Percentiles rank a stretch among this genome's conserved stretches.
Evolutionary conservation across 2,113 vertebrate species (phyloP).

Genomic region (Mystacornis crossleyi): DNA sequence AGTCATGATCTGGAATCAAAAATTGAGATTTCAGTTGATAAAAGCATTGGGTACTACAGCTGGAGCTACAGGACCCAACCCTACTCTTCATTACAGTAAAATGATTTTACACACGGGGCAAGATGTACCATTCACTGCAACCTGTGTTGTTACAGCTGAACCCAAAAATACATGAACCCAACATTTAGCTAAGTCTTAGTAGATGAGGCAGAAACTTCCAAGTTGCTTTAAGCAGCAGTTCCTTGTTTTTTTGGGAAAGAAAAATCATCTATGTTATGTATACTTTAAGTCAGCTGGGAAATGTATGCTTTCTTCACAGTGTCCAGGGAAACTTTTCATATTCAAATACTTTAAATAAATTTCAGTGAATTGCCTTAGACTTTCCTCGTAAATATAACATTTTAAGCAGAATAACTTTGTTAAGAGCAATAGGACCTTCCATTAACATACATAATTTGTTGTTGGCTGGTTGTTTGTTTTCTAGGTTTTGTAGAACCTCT

Average conservation of each 20-base stretch:
- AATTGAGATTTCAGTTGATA: not conserved
- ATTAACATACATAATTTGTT: not conserved
- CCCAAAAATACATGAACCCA: not conserved
- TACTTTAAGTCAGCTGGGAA: not conserved
- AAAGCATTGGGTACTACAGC: not conserved
- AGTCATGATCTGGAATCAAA: not conserved
- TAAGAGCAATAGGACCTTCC: not conserved
- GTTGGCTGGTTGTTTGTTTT: not conserved
- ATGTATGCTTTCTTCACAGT: not conserved
- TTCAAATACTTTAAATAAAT: not conserved
- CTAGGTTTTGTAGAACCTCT: not conserved
- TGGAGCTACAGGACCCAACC: not conserved
- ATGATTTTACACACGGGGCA: not conserved
- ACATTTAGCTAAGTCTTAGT: not conserved
- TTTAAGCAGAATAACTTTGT: not conserved
- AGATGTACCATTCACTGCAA: not conserved
- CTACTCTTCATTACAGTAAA: not conserved
- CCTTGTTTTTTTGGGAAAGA: not conserved
- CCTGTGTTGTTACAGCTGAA: not conserved
- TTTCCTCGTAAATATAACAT: not conserved
- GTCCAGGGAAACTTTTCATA: not conserved
- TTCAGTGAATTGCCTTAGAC: not conserved
- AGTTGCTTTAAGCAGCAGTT: not conserved
- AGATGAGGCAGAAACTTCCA: not conserved
- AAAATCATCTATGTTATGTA: not conserved